Evolutionary conservation across 1,140 invertebrate species (phyloP).

Genomic region (Drosophila funebris): DNA sequence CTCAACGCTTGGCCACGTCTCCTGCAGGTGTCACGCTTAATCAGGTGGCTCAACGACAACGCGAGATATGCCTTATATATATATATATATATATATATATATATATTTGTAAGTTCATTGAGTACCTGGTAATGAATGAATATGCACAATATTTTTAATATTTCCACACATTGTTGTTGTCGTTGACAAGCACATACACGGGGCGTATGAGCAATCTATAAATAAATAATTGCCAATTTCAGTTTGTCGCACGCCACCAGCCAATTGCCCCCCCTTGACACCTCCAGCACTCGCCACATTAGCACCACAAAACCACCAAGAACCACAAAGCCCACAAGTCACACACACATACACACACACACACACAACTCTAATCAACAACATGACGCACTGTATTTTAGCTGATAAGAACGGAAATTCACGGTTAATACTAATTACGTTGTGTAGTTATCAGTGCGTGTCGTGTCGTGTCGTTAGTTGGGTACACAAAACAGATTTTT

Average conservation of each 20-base stretch:
- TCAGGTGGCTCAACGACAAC: not conserved
- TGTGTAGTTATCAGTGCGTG: slow-evolving; percentile 52
- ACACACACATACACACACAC: not conserved
- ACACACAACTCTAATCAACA: slow-evolving; percentile 18
- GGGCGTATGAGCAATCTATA: slow-evolving; percentile 69
- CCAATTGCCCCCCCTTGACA: not conserved
- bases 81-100: slow-evolving; percentile 17
- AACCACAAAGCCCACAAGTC: not conserved
- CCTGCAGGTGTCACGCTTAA: not conserved
- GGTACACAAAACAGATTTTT: slow-evolving; percentile 14
- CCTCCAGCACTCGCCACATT: not conserved
- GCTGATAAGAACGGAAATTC: slow-evolving; percentile 64
- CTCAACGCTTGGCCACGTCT: not conserved
- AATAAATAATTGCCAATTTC: slow-evolving; percentile 56
- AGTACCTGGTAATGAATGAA: slow-evolving; percentile 59
- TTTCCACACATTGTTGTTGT: slow-evolving; percentile 33
- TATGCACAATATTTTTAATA: slow-evolving; percentile 52
- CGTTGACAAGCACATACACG: slow-evolving; percentile 26
- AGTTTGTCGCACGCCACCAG: slow-evolving; percentile 20
- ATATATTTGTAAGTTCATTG: slow-evolving; percentile 27
- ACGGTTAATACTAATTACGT: slow-evolving; percentile 69
- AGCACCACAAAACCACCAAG: not conserved
- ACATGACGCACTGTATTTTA: slow-evolving; percentile 54
- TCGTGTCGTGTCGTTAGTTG: no score
- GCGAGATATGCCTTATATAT: slow-evolving; percentile 8